Conservation (phyloP, 2,888 invertebrate genomes). For the Microctonus aethiopoides region DNA sequence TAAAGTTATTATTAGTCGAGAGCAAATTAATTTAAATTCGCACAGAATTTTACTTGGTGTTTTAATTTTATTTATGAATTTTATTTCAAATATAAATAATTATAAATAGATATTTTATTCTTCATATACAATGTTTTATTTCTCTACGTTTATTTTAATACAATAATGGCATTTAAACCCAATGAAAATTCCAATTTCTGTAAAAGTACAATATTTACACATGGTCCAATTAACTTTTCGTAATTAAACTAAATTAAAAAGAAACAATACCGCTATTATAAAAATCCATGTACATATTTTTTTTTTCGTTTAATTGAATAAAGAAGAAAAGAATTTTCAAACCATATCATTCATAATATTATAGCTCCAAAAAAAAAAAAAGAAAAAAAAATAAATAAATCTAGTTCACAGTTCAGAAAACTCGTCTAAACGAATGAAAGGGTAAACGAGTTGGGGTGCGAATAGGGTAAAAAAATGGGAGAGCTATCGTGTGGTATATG, state of each 20-base stretch:
- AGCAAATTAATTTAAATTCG: no score
- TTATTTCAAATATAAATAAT: no score
- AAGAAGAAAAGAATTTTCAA: constrained; percentile 3
- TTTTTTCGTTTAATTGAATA: neutral
- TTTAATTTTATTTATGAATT: no score
- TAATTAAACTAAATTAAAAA: neutral
- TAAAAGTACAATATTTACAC: no score
- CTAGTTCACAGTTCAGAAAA: neutral
- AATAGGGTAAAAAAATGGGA: constrained; percentile 3
- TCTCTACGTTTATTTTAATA: no score
- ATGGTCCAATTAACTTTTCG: neutral
- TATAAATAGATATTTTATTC: no score
- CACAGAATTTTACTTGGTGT: no score
- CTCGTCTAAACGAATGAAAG: constrained; percentile 6
- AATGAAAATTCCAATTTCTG: constrained; percentile 1
- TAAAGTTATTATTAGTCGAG: no score
- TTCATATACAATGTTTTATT: no score
- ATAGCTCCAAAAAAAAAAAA: neutral
- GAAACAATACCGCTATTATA: neutral
- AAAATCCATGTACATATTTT: neutral
- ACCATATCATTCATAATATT: constrained; percentile 3
- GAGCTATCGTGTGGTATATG: constrained; percentile 15
- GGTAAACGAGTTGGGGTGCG: constrained; percentile 11
- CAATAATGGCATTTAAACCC: no score
- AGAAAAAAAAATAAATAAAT: neutral